Conservation (phyloP, 2,113 vertebrate species). For the Xiphophorus couchianus region DNA sequence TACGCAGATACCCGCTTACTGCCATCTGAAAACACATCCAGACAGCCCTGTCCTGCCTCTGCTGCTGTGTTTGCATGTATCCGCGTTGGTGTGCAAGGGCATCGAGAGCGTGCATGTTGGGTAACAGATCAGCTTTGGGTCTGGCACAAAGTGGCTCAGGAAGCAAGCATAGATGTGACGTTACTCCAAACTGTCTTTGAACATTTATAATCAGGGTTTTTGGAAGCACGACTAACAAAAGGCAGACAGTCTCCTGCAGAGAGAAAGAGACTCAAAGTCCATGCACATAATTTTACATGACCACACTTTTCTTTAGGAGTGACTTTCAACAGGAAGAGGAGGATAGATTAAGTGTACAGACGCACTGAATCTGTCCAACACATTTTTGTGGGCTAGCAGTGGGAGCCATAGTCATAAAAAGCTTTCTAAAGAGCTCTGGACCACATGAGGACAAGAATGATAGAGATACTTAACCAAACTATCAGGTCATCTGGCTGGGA, state of each 20-base stretch:
- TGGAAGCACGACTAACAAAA: conserved; percentile 25
- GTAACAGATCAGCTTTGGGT: conserved; percentile 68
- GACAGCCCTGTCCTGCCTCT: conserved; percentile 21
- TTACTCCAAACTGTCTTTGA: conserved; percentile 42
- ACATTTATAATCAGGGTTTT: conserved; percentile 52
- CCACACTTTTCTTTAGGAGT: conserved; percentile 28
- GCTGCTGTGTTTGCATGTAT: conserved; percentile 18
- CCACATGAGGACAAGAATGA: conserved; percentile 39
- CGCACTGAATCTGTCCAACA: conserved; percentile 47
- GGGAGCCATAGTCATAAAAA: conserved; percentile 17
- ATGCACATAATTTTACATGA: conserved; percentile 18
- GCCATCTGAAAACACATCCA: conserved; percentile 49
- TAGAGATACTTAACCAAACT: conserved; percentile 22
- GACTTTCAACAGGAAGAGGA: conserved; percentile 46
- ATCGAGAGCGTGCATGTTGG: conserved; percentile 10
- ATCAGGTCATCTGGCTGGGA: conserved; percentile 39
- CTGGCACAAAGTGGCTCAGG: conserved; percentile 70
- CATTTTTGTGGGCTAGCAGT: conserved; percentile 45
- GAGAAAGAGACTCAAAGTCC: background rate
- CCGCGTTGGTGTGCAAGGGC: background rate
- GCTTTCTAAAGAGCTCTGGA: conserved; percentile 27
- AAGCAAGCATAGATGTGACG: conserved; percentile 56
- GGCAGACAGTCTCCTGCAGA: conserved; percentile 16
- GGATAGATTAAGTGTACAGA: conserved; percentile 40
- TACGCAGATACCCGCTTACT: conserved; percentile 54